phyloP scores from a whole-genome alignment of 1,140 invertebrate genomes.

The Macrostomum lignano region DNA sequence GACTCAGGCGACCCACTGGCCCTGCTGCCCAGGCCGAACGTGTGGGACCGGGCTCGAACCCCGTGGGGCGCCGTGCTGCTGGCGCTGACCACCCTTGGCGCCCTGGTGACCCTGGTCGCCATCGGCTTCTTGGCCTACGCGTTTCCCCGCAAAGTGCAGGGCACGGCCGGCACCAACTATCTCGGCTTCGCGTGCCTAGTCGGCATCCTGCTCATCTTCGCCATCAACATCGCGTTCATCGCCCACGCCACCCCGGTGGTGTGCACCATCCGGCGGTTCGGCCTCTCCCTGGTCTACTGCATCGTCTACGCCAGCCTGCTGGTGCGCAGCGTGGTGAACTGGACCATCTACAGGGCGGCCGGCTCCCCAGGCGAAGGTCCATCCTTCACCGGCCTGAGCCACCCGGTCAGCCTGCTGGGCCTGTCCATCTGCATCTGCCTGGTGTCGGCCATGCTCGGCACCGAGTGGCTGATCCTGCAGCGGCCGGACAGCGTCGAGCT shows the following conservation, averaged over 20 bases:
- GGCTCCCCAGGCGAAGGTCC: no score
- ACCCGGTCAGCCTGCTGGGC: slow-evolving; percentile 25
- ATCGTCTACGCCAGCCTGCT: slow-evolving; percentile 28
- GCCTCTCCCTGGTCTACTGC: slow-evolving; percentile 26
- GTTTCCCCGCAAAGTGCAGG: slow-evolving; percentile 25
- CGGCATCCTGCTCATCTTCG: slow-evolving; percentile 28
- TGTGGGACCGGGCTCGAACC: no score
- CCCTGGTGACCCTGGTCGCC: slow-evolving; percentile 19
- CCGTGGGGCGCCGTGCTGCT: slow-evolving; percentile 28
- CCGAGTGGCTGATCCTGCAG: slow-evolving; percentile 28
- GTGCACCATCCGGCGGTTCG: slow-evolving; percentile 26
- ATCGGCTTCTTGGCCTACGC: slow-evolving; percentile 29
- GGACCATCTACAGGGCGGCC: no score
- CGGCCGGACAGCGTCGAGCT: slow-evolving; percentile 16
- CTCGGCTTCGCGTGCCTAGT: slow-evolving; percentile 29
- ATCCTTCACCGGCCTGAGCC: slow-evolving; percentile 17
- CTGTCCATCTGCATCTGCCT: slow-evolving; percentile 19
- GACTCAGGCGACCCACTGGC: no score
- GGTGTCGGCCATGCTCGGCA: slow-evolving; percentile 28
- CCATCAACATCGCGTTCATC: slow-evolving; percentile 29
- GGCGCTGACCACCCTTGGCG: slow-evolving; percentile 19
- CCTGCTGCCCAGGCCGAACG: no score
- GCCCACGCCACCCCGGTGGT: slow-evolving; percentile 22
- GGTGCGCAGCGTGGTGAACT: slow-evolving; percentile 29
- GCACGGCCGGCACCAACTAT: slow-evolving; percentile 28